A percentile compares a stretch with the other conserved stretches of the same genome.
Conservation (phyloP, 2,797 vertebrate genomes). For the Diplodus puntazzo region DNA sequence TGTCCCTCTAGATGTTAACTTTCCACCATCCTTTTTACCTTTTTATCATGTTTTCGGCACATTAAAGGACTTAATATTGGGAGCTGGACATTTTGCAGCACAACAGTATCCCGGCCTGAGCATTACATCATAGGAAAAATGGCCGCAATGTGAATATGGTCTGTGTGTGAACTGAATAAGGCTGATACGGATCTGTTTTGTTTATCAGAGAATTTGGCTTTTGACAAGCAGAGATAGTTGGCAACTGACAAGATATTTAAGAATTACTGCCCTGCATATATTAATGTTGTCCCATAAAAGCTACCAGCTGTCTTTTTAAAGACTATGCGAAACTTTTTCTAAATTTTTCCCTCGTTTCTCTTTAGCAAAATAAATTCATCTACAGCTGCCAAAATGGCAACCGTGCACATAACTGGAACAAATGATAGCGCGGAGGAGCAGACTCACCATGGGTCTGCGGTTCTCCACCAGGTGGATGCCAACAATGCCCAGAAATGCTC, state of each 20-base stretch:
- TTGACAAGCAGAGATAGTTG: neutral
- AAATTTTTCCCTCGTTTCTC: neutral
- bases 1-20: no score
- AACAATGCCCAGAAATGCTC: constrained; percentile 94
- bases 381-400: neutral
- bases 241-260: neutral
- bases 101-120: no score
- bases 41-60: no score
- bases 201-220: neutral
- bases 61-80: no score
- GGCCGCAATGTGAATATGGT: no score
- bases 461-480: constrained; percentile 95
- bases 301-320: neutral
- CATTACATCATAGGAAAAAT: no score
- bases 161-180: neutral
- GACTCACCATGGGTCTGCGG: constrained; percentile 94
- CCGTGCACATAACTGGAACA: neutral
- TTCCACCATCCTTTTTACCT: no score
- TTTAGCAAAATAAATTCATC: neutral
- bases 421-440: neutral
- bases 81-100: no score
- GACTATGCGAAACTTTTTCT: neutral
- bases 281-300: neutral
- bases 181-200: neutral
- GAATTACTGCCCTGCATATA: neutral